Percentiles rank a stretch among this genome's conserved stretches.
Conservation (phyloP, 2,797 vertebrate species). For the Phaenicophaeus curvirostris region DNA sequence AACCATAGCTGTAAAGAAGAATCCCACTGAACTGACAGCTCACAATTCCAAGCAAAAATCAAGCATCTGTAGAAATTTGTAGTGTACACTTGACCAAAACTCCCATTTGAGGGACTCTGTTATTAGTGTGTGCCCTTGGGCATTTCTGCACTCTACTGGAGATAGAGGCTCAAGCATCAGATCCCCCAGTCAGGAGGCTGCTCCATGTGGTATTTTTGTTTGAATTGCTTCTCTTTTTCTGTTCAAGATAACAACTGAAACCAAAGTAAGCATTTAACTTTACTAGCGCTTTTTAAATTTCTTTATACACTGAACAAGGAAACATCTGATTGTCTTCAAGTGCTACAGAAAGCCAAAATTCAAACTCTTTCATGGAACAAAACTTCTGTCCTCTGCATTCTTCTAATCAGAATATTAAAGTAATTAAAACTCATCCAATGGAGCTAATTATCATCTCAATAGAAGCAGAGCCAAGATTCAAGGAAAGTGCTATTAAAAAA, state of each 20-base stretch:
- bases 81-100: background rate
- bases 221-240: background rate
- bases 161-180: rapidly evolving
- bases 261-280: background rate
- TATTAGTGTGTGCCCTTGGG: background rate
- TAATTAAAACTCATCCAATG: background rate
- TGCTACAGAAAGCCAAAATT: background rate
- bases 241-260: background rate
- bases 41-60: background rate
- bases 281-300: background rate
- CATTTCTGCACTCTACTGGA: background rate
- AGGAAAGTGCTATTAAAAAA: background rate
- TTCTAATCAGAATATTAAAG: conserved; percentile 1
- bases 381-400: background rate
- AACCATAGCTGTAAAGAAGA: background rate
- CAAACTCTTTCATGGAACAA: background rate
- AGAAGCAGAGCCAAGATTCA: conserved; percentile 8
- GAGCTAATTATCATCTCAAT: conserved; percentile 11
- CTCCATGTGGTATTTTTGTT: background rate
- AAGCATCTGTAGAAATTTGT: background rate
- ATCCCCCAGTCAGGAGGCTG: rapidly evolving
- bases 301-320: background rate
- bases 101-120: background rate
- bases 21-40: rapidly evolving
- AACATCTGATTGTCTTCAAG: background rate